Base-by-base conservation (phyloP, 2,888 invertebrate genomes). In the Metallyticus violacea region DNA sequence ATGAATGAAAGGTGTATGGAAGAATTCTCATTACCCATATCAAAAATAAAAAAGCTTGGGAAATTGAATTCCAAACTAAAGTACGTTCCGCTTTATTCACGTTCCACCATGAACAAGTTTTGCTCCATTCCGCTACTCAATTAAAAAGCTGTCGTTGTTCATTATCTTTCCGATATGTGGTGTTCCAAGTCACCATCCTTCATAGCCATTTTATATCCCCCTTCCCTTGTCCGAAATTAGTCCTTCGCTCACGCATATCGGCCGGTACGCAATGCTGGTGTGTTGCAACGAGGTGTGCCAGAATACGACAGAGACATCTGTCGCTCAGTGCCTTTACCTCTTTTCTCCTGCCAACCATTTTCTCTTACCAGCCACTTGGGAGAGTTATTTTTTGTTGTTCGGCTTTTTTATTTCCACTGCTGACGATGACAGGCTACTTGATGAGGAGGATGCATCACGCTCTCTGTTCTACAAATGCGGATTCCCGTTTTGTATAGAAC, bases 221-320 rank as follows among this genome's bases (percentile, higher is more conserved):
- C 22, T 22, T 15, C 22, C 40, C 15, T 62, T 62, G n/a, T 62
- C 40, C 4, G 40, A 22, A 62, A 62, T 62, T 62, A 62, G 40
- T 62, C 40, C 15, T 62, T 62, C 40, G 40, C 40, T 62, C 40
- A 15, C 40, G 7, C 40, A 7, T 40, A 30, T 7, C 40, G n/a
- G n/a, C n/a, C n/a, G 40, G 40, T 62, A 6, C 40, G 3, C 22
- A 62, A 62, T 62, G 40, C 40, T 62, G 9, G 40, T 62, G 15
- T 15, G 15, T 62, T 40, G 40, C 40, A 62, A 62, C 40, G 40
- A 62, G 40, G 40, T 62, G 40, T 62, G 40, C 40, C 15, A 62
- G 40, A 62, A 22, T 62, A 62, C 40, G 82, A 82, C 82, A 82
- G 76, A 82, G 82, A 82, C 82, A 82, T 82, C 82, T 82, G 82